Evolutionary conservation across 2,888 invertebrate species (phyloP).

Genomic region (Aleiodes testaceus): DNA sequence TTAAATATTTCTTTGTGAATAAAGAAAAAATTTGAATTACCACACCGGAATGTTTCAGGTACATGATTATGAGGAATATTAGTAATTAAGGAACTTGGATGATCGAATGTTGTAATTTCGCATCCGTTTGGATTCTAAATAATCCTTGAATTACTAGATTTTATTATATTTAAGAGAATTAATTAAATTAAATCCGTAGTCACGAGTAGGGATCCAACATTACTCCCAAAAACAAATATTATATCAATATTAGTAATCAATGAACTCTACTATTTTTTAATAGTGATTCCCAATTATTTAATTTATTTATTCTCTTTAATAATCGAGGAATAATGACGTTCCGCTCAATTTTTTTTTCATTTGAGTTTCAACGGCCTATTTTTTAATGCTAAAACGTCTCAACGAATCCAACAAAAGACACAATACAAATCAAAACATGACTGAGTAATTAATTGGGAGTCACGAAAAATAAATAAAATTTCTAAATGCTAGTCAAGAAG

Average conservation of each 20-base stretch:
- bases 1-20: background rate
- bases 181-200: constrained; percentile 46
- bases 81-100: constrained; percentile 50
- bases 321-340: constrained; percentile 2
- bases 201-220: constrained; percentile 57
- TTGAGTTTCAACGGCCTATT: constrained; percentile 37
- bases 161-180: constrained; percentile 49
- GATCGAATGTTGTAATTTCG: constrained; percentile 44
- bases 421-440: constrained; percentile 44
- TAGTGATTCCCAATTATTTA: constrained; percentile 50
- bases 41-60: constrained; percentile 57
- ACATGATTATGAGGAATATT: constrained; percentile 50
- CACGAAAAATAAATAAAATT: constrained; percentile 53
- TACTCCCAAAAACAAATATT: constrained; percentile 49
- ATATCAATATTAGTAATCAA: constrained; percentile 45
- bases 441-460: constrained; percentile 55
- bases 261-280: constrained; percentile 48
- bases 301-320: background rate
- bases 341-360: constrained; percentile 1
- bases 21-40: constrained; percentile 33
- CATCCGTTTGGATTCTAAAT: constrained; percentile 49
- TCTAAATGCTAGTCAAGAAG: constrained; percentile 65
- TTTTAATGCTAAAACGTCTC: constrained; percentile 32
- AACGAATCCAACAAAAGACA: constrained; percentile 34
- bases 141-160: constrained; percentile 54